Evolutionary conservation across 2,113 vertebrate species (phyloP).

Genomic region (Sturnira hondurensis): DNA sequence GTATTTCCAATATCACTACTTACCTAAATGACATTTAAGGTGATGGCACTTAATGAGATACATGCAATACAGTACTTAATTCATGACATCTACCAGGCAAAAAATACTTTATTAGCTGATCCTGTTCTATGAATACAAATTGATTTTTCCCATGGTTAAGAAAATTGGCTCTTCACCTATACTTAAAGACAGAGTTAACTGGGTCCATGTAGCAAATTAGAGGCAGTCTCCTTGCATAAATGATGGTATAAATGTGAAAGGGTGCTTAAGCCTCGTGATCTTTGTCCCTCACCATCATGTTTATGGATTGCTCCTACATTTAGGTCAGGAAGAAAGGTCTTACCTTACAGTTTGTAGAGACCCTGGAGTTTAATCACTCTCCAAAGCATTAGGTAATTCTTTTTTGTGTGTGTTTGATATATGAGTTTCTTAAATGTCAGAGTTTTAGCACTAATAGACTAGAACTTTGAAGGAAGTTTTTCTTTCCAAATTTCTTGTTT

Average conservation of each 20-base stretch:
- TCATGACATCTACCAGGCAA: slow-evolving; percentile 57
- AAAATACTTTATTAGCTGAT: slow-evolving; percentile 71
- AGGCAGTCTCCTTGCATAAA: slow-evolving; percentile 59
- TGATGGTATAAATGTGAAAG: slow-evolving; percentile 60
- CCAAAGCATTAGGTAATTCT: slow-evolving; percentile 59
- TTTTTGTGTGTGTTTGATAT: slow-evolving; percentile 43
- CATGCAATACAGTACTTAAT: slow-evolving; percentile 62
- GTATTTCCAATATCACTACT: slow-evolving; percentile 59
- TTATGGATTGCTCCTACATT: slow-evolving; percentile 69
- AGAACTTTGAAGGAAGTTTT: background rate
- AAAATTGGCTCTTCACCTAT: slow-evolving; percentile 60
- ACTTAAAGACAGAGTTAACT: slow-evolving; percentile 63
- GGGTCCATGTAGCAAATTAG: slow-evolving; percentile 64
- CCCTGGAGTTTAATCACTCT: slow-evolving; percentile 63
- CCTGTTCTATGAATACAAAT: slow-evolving; percentile 67
- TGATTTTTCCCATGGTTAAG: slow-evolving; percentile 55
- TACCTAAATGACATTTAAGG: slow-evolving; percentile 65
- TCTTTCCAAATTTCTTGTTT: background rate
- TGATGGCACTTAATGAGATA: slow-evolving; percentile 69
- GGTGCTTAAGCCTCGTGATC: slow-evolving; percentile 67
- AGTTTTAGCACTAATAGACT: background rate
- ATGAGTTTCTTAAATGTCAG: slow-evolving; percentile 61
- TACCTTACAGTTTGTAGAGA: slow-evolving; percentile 62
- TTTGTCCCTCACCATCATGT: slow-evolving; percentile 58
- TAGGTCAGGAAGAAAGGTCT: slow-evolving; percentile 62